Conservation (phyloP, 2,888 invertebrate genomes). For the Lacanobia oleracea region DNA sequence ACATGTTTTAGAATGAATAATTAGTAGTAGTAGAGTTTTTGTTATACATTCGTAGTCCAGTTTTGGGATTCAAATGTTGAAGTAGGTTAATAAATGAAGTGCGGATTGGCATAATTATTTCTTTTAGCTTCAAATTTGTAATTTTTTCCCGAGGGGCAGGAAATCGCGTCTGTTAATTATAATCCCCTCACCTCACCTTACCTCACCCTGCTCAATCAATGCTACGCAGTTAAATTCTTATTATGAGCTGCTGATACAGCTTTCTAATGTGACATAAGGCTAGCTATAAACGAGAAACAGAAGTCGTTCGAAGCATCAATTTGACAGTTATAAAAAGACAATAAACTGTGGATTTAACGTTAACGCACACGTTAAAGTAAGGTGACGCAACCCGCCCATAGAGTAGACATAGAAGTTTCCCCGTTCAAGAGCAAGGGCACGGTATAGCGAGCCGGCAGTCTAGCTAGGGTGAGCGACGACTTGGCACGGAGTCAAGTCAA, state of each 20-base stretch:
- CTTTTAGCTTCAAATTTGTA: constrained; percentile 2
- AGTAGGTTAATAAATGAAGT: constrained; percentile 9
- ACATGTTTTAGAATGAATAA: constrained; percentile 19
- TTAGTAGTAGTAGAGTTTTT: background rate
- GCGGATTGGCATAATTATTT: constrained; percentile 4
- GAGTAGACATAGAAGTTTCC: constrained; percentile 2
- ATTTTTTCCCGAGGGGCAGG: constrained; percentile 9
- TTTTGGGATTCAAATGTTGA: background rate
- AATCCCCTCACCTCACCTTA: too few species aligned
- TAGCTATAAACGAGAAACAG: background rate
- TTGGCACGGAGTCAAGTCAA: constrained; percentile 48
- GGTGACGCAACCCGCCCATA: constrained; percentile 14
- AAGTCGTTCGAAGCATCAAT: background rate
- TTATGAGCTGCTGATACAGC: constrained; percentile 5
- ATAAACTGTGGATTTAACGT: background rate
- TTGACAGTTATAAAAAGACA: background rate
- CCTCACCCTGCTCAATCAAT: background rate
- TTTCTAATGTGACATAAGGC: background rate
- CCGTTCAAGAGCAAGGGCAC: constrained; percentile 46
- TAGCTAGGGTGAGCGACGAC: constrained; percentile 29
- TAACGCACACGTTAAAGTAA: constrained; percentile 12
- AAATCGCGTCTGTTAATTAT: constrained; percentile 24
- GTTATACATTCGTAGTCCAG: background rate
- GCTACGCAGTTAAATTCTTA: constrained; percentile 12
- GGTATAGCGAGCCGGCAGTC: constrained; percentile 16